Conservation (phyloP, 2,113 vertebrate species). For the Hoplias malabaricus region DNA sequence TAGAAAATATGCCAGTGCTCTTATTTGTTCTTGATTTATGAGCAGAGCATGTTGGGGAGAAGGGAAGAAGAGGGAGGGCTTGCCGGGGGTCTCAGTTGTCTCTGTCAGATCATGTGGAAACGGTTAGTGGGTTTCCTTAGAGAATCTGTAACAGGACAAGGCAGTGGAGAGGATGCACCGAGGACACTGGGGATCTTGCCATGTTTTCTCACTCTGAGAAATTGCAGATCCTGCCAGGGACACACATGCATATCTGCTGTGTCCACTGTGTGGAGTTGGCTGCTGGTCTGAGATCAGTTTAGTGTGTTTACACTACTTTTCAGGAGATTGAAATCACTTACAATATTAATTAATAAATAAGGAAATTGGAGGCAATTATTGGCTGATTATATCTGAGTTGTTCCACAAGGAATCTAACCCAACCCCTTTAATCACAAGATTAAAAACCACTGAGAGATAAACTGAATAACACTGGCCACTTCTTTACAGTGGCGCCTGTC, state of each 20-base stretch:
- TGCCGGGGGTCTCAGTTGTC: background rate
- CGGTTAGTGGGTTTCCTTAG: constrained; percentile 16
- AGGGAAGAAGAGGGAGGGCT: background rate
- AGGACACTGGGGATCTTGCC: background rate
- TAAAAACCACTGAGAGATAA: too few relatives aligned
- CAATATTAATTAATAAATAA: too few relatives aligned
- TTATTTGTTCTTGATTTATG: constrained; percentile 21
- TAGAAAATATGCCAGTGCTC: constrained; percentile 12
- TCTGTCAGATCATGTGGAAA: constrained; percentile 27
- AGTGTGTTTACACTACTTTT: background rate
- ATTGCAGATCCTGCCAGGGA: background rate
- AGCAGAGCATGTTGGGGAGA: background rate
- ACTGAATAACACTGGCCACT: too few relatives aligned
- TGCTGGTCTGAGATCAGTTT: background rate
- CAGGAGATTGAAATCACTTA: too few relatives aligned
- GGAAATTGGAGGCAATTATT: too few relatives aligned
- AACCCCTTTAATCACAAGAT: too few relatives aligned
- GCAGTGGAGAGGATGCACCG: background rate
- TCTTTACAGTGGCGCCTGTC: too few relatives aligned
- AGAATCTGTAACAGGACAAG: constrained; percentile 8
- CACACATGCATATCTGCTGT: background rate
- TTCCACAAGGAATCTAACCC: too few relatives aligned
- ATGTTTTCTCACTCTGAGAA: background rate
- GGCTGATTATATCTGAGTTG: too few relatives aligned
- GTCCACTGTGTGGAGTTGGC: background rate